These are phyloP conservation scores for Lumbricus terrestris DNA, from an alignment of 2,888 invertebrate species.

Conservation along the genomic window DNA sequence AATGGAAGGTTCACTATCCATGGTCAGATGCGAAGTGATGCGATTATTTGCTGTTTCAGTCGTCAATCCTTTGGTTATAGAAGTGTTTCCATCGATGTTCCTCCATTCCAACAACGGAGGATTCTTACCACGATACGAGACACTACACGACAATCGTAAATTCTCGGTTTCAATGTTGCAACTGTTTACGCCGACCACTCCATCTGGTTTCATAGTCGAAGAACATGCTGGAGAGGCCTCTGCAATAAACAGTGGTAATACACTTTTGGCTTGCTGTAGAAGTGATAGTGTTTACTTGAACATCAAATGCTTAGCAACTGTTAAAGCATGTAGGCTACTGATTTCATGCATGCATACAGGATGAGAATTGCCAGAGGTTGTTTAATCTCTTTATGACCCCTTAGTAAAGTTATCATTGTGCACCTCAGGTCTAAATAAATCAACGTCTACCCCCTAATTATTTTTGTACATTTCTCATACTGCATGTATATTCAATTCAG, in stretches of 20 bases:
- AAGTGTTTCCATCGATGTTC: not conserved
- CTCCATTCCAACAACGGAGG: not conserved
- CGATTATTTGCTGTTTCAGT: not conserved
- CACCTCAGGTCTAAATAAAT: too few relatives aligned
- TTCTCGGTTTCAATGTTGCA: not conserved
- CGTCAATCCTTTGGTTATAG: not conserved
- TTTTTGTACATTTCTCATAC: too few relatives aligned
- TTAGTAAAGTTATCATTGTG: too few relatives aligned
- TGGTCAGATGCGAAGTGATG: not conserved
- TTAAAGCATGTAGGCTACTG: too few relatives aligned
- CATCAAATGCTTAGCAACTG: too few relatives aligned
- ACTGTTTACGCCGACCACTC: not conserved
- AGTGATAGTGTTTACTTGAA: not conserved
- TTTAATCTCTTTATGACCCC: too few relatives aligned
- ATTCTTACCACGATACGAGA: slow-evolving; percentile 3
- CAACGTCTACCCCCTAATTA: too few relatives aligned
- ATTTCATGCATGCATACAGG: too few relatives aligned
- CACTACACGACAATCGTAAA: not conserved
- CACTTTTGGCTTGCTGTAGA: not conserved
- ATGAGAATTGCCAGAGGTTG: too few relatives aligned
- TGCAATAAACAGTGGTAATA: not conserved
- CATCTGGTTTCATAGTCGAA: not conserved
- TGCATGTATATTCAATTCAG: too few relatives aligned
- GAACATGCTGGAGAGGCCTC: not conserved
- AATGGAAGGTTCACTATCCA: not conserved